Evolutionary conservation across 2,113 vertebrate genomes (phyloP), one percentile per base, ranked within the genome.

Genomic region (Tringa solitaria): DNA sequence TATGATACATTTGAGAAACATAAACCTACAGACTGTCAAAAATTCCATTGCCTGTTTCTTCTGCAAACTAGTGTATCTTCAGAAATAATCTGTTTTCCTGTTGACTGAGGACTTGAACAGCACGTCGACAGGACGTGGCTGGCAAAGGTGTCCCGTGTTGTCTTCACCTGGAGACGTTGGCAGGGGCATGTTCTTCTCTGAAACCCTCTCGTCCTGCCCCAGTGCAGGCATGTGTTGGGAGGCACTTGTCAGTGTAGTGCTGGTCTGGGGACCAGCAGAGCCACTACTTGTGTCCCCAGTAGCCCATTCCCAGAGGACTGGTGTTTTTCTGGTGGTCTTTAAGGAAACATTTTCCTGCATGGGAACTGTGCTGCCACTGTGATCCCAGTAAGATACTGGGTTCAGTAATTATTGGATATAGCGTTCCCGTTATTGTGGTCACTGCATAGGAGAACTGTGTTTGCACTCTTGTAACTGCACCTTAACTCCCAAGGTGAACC

Each of bases 231-330:
- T 21, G 4, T 17, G 28, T 8, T 17, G 28, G 32, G 50, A 32
- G 45, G 9, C 0, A 4, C 41, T 57, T 57, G 10, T 18, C 45
- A 46, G 17, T 2, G 9, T 5, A 1, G 1, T 37, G 50, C 3
- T 2, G 26, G 30, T 27, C 59, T 35, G 20, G 19, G 20, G 56
- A 9, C 12, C 57, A 78, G 65, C 41, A 32, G 45, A 92, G 27
- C 59, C 3, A 2, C 74, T 82, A 46, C 33, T 32, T 6, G 14
- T n/a, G 56, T 14, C 33, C 32, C 33, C 37, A 8, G 2, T 12
- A 30, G 13, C 16, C 2, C 0, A 10, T 77, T 13, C 41, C 41
- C 39, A 39, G 50, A 7, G 16, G 14, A 4, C 16, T 1, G 1
- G 4, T 33, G 23, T 2, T 54, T 56, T 33, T 32, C 57, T 59